These are phyloP conservation scores for Serripes groenlandicus DNA, from an alignment of 2,888 invertebrate species.

Conservation along the genomic window DNA sequence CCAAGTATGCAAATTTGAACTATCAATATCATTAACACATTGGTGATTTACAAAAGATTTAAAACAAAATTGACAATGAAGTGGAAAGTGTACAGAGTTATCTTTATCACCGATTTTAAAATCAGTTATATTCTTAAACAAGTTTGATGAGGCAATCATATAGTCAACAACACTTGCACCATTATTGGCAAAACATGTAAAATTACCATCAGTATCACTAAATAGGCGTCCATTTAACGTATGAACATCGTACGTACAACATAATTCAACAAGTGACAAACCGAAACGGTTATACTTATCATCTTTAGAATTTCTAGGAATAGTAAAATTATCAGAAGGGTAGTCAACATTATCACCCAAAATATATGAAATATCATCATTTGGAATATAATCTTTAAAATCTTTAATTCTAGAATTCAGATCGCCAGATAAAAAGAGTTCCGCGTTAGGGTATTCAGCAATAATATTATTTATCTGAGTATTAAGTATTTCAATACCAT, in stretches of 20 bases:
- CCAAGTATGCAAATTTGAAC: no score
- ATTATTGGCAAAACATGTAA: slow-evolving; percentile 34
- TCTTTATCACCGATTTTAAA: neutral
- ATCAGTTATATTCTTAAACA: slow-evolving; percentile 2
- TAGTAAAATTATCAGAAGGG: slow-evolving; percentile 20
- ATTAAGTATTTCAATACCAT: slow-evolving; percentile 8
- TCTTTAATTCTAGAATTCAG: slow-evolving; percentile 18
- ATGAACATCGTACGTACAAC: slow-evolving; percentile 26
- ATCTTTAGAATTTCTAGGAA: slow-evolving; percentile 15
- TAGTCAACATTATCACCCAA: slow-evolving; percentile 1
- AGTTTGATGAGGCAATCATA: slow-evolving; percentile 18
- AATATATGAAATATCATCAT: slow-evolving; percentile 22
- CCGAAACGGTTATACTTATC: slow-evolving; percentile 22
- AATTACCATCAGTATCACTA: slow-evolving; percentile 19
- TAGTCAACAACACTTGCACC: slow-evolving; percentile 39
- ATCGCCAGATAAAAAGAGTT: slow-evolving; percentile 21
- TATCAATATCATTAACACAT: no score
- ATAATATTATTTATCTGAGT: neutral
- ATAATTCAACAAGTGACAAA: slow-evolving; percentile 19
- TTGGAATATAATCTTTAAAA: slow-evolving; percentile 25
- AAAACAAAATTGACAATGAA: slow-evolving; percentile 1
- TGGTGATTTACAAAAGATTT: no score
- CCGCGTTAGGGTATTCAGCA: neutral
- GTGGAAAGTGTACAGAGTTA: neutral
- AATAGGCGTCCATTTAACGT: slow-evolving; percentile 25